A percentile compares a stretch with the other conserved stretches of the same genome.
These are phyloP conservation scores for Dasypogon diadema DNA, from an alignment of 2,888 invertebrate genomes.

Conservation along the genomic window DNA sequence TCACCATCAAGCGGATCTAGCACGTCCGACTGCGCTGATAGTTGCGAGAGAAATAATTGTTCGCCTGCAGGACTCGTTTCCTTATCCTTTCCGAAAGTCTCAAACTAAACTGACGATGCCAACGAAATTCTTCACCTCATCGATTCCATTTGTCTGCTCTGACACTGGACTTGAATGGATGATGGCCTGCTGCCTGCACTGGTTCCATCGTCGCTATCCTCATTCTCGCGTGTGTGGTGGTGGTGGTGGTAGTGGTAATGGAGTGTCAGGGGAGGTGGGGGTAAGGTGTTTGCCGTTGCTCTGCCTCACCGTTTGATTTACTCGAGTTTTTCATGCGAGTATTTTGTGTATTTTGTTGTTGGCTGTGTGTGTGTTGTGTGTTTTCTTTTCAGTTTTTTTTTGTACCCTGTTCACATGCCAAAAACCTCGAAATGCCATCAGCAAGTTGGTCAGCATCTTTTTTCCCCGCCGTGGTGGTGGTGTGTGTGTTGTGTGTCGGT, in stretches of 20 bases:
- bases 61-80: conserved; percentile 20
- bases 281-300: neutral
- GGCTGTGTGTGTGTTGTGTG: conserved; percentile 1
- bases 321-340: neutral
- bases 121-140: conserved; percentile 41
- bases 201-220: neutral
- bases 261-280: neutral
- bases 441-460: neutral
- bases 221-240: neutral
- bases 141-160: conserved; percentile 35
- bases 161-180: conserved; percentile 41
- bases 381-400: conserved; percentile 22
- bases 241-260: conserved; percentile 10
- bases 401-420: conserved; percentile 33
- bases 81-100: conserved; percentile 30
- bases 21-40: conserved; percentile 23
- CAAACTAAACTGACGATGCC: conserved; percentile 35
- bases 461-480: neutral
- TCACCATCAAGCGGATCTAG: neutral
- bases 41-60: conserved; percentile 16
- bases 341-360: neutral
- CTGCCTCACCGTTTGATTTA: conserved; percentile 11
- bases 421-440: conserved; percentile 37
- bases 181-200: conserved; percentile 46
- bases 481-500: too few species aligned